phyloP scores from a whole-genome alignment of 2,888 invertebrate genomes.

The Eulithis prunata region DNA sequence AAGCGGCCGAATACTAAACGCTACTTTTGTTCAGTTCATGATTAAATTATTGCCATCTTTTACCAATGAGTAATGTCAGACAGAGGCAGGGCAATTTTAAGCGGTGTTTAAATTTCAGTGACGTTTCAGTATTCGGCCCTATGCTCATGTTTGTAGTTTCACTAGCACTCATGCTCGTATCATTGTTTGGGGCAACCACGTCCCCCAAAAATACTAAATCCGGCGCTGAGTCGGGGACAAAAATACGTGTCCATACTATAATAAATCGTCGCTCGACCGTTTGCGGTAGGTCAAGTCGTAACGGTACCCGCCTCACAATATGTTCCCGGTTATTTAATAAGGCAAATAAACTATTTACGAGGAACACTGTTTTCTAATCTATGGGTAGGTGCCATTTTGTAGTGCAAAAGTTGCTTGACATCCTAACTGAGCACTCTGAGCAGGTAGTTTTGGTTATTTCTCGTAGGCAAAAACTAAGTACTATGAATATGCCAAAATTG shows the following conservation, averaged over 20 bases:
- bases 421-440: not conserved
- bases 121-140: no score
- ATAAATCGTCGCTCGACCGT: constrained; percentile 45
- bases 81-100: no score
- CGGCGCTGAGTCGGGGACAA: constrained; percentile 38
- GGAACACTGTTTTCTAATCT: constrained; percentile 20
- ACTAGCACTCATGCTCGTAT: no score
- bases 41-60: no score
- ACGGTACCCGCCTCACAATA: constrained; percentile 39
- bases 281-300: constrained; percentile 42
- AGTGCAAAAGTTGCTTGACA: constrained; percentile 8
- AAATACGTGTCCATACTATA: constrained; percentile 43
- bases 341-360: constrained; percentile 42
- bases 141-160: no score
- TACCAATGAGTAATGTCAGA: no score
- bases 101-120: no score
- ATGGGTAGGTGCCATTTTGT: constrained; percentile 23
- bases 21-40: no score
- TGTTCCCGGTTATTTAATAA: constrained; percentile 42
- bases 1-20: no score
- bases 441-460: not conserved
- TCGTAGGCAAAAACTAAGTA: no score
- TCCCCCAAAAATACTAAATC: constrained; percentile 8
- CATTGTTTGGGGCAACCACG: no score
- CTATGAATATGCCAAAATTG: no score